These are phyloP conservation scores for Ceratoteleas bidentatus DNA, from an alignment of 1,140 invertebrate species.

Conservation along the genomic window DNA sequence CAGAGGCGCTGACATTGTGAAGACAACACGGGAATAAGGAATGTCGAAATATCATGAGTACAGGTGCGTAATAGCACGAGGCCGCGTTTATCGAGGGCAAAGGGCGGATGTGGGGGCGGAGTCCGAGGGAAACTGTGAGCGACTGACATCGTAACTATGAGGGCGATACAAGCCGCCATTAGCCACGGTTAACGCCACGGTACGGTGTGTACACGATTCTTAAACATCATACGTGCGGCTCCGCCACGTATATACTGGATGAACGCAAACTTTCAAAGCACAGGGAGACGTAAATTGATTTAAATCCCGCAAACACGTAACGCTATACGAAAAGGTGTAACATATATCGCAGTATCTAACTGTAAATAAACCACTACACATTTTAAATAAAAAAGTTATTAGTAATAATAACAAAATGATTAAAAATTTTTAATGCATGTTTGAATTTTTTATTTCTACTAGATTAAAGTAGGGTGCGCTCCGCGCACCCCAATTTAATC, in stretches of 20 bases:
- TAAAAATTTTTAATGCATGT: too few relatives aligned
- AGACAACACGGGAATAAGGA: constrained; percentile 47
- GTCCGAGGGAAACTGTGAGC: constrained; percentile 68
- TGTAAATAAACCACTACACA: constrained; percentile 10
- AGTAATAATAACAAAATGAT: too few relatives aligned
- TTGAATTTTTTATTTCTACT: too few relatives aligned
- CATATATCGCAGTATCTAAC: constrained; percentile 8
- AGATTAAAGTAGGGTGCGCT: too few relatives aligned
- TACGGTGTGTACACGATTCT: constrained; percentile 46
- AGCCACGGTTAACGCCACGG: constrained; percentile 62
- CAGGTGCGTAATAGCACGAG: constrained; percentile 61
- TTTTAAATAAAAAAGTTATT: too few relatives aligned
- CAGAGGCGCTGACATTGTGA: constrained; percentile 45
- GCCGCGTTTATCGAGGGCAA: constrained; percentile 64
- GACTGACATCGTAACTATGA: constrained; percentile 67
- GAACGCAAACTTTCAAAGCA: constrained; percentile 42
- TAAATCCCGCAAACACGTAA: constrained; percentile 35
- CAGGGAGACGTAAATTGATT: constrained; percentile 38
- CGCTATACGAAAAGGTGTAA: constrained; percentile 6
- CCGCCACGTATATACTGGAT: constrained; percentile 9
- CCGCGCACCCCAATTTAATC: too few relatives aligned
- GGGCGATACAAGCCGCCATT: constrained; percentile 74
- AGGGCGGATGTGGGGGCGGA: constrained; percentile 74
- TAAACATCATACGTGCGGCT: constrained; percentile 53
- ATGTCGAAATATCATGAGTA: constrained; percentile 57